A percentile compares a stretch with the other conserved stretches of the same genome.
Evolutionary conservation across 1,140 invertebrate genomes (phyloP).

Genomic region (Drosophila arawakana): DNA sequence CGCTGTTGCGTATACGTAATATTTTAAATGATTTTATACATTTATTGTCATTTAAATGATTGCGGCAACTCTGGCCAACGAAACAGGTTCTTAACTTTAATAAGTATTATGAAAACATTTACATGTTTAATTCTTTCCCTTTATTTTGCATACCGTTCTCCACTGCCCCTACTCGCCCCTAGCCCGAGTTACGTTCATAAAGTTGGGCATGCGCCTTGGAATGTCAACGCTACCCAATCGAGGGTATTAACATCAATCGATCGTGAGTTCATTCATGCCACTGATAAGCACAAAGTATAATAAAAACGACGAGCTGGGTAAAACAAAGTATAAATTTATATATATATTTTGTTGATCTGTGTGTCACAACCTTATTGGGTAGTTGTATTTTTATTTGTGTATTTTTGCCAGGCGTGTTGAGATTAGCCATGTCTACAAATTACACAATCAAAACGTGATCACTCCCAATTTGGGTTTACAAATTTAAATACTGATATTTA

Average conservation of each 20-base stretch:
- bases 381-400: constrained; percentile 20
- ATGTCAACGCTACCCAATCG: constrained; percentile 69
- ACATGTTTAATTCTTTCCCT: constrained; percentile 13
- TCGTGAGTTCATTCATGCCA: constrained; percentile 75
- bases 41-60: constrained; percentile 66
- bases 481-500: background rate
- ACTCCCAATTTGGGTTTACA: background rate
- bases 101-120: constrained; percentile 73
- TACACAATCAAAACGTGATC: constrained; percentile 11
- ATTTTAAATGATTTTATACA: constrained; percentile 79
- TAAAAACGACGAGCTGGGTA: background rate
- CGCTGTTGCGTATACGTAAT: constrained; percentile 67
- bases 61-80: constrained; percentile 45
- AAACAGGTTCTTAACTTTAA: constrained; percentile 70
- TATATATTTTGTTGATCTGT: constrained; percentile 31
- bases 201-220: constrained; percentile 52
- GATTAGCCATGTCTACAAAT: constrained; percentile 43
- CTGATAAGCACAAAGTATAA: constrained; percentile 60
- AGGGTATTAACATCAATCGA: constrained; percentile 78
- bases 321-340: constrained; percentile 2
- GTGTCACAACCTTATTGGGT: constrained; percentile 44
- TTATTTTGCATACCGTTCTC: background rate
- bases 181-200: too few relatives aligned
- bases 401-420: constrained; percentile 7
- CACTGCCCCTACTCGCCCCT: background rate